A percentile compares a stretch with the other conserved stretches of the same genome.
phyloP scores from a whole-genome alignment of 2,113 vertebrate genomes.

The Scortum barcoo region DNA sequence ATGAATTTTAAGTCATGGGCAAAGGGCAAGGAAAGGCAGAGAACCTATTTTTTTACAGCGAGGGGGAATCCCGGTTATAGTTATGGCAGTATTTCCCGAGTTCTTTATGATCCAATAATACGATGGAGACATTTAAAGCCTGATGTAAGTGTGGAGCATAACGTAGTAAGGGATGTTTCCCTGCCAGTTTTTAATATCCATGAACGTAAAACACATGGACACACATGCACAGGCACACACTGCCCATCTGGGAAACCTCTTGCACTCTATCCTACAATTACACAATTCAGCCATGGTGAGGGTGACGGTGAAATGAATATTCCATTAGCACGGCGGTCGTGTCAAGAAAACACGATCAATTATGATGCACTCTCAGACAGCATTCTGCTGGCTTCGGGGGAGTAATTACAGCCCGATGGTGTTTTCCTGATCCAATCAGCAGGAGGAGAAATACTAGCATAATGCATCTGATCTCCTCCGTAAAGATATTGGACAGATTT shows the following conservation, averaged over 20 bases:
- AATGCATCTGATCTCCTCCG: slow-evolving; percentile 54
- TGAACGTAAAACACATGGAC: slow-evolving; percentile 13
- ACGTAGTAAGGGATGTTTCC: slow-evolving; percentile 1
- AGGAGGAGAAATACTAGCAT: slow-evolving; percentile 46
- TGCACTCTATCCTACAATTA: slow-evolving; percentile 7
- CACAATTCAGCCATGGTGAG: slow-evolving; percentile 17
- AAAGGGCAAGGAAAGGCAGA: not conserved
- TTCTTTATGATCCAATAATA: slow-evolving; percentile 27
- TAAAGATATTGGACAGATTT: slow-evolving; percentile 46
- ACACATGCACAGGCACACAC: not conserved
- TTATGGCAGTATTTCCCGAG: not conserved
- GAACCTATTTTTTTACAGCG: slow-evolving; percentile 15
- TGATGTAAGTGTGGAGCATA: slow-evolving; percentile 20
- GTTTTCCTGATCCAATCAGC: slow-evolving; percentile 47
- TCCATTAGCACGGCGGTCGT: slow-evolving; percentile 26
- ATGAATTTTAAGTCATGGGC: not conserved
- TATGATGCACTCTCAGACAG: slow-evolving; percentile 46
- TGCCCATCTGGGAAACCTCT: slow-evolving; percentile 17
- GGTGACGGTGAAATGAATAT: slow-evolving; percentile 45
- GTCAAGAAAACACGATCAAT: slow-evolving; percentile 59
- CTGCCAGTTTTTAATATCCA: not conserved
- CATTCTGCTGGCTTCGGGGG: slow-evolving; percentile 34
- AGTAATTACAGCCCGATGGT: slow-evolving; percentile 58
- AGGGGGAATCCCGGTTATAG: slow-evolving; percentile 20
- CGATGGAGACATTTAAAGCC: slow-evolving; percentile 21